Conservation (phyloP, 2,113 vertebrate genomes). For the Athene cunicularia region DNA sequence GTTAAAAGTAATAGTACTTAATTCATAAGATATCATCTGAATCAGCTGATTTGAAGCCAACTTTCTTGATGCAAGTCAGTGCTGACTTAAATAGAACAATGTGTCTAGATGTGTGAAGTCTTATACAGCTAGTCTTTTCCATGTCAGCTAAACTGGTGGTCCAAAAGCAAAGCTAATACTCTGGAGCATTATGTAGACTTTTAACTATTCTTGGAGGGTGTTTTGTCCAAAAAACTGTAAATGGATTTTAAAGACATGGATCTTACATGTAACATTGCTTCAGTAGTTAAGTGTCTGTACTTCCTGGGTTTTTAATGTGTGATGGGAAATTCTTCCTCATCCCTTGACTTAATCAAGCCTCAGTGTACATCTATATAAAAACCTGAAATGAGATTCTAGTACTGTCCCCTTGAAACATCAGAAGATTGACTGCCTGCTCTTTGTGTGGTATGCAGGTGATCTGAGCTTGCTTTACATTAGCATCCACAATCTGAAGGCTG, state of each 20-base stretch:
- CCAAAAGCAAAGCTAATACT: slow-evolving; percentile 47
- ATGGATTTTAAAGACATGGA: not conserved
- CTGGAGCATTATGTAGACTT: slow-evolving; percentile 55
- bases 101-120: slow-evolving; percentile 55
- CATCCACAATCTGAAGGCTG: not conserved
- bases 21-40: slow-evolving; percentile 50
- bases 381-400: not conserved
- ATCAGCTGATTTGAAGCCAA: slow-evolving; percentile 54
- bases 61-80: slow-evolving; percentile 50
- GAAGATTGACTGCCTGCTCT: not conserved
- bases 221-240: slow-evolving; percentile 34
- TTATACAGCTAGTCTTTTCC: slow-evolving; percentile 13
- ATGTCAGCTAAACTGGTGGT: slow-evolving; percentile 51
- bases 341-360: not conserved
- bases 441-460: not conserved
- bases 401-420: not conserved
- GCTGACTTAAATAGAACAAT: slow-evolving; percentile 63
- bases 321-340: not conserved
- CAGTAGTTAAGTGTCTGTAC: not conserved
- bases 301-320: not conserved
- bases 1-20: slow-evolving; percentile 46
- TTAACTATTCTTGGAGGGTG: slow-evolving; percentile 36
- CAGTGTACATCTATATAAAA: not conserved
- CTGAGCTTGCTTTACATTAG: not conserved
- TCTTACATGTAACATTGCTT: not conserved